Conservation (phyloP, 2,888 invertebrate species). For the Tortricodes alternella region DNA sequence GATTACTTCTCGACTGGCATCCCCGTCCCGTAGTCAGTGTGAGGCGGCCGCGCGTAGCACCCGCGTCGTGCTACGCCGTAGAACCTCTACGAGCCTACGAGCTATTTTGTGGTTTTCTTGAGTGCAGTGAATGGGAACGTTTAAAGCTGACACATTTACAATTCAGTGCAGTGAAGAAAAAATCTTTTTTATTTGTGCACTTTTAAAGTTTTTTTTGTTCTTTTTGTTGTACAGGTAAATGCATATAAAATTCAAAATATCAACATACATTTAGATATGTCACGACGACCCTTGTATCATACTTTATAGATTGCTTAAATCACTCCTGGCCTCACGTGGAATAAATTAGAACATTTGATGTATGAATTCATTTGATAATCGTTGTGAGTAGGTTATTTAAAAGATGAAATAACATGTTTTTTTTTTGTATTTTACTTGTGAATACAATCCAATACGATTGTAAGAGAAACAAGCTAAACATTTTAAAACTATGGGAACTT, state of each 20-base stretch:
- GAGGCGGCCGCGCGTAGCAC: conserved; percentile 44
- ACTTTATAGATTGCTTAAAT: background rate
- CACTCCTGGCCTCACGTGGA: background rate
- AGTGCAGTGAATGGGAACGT: conserved; percentile 32
- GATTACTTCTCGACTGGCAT: conserved; percentile 52
- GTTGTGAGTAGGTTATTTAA: background rate
- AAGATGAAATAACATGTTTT: no score
- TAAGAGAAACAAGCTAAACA: no score
- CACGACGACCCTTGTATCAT: no score
- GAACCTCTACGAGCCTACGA: conserved; percentile 21
- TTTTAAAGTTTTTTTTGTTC: background rate
- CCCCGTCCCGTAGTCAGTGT: conserved; percentile 51
- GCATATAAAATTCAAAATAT: no score
- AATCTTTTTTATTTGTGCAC: background rate
- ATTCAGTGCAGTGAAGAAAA: conserved; percentile 27
- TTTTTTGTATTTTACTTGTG: background rate
- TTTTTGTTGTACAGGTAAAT: no score
- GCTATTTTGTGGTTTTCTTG: conserved; percentile 36
- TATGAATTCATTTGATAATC: background rate
- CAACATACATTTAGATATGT: no score
- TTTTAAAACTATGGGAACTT: no score
- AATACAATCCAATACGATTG: no score
- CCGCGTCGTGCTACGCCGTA: conserved; percentile 53
- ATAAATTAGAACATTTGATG: conserved; percentile 10
- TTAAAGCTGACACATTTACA: conserved; percentile 32